A percentile compares a stretch with the other conserved stretches of the same genome.
Conservation (phyloP, 2,113 vertebrate species). For the Seriola quinqueradiata region DNA sequence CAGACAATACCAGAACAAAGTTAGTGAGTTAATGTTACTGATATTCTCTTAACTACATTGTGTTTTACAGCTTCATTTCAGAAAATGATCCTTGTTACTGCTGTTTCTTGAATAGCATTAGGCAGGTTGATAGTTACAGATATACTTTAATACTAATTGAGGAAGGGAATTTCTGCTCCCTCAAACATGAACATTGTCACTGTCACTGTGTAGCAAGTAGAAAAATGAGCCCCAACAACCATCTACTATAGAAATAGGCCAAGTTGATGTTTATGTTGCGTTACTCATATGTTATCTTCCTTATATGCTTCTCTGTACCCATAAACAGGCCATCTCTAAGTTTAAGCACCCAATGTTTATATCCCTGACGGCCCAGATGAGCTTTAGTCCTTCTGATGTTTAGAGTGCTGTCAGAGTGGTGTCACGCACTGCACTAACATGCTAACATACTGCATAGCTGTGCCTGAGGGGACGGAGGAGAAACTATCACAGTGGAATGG, state of each 20-base stretch:
- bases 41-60: slow-evolving; percentile 30
- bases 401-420: slow-evolving; percentile 79
- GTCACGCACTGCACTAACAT: slow-evolving; percentile 78
- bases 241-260: slow-evolving; percentile 29
- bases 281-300: slow-evolving; percentile 48
- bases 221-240: slow-evolving; percentile 7
- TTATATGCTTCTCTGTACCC: slow-evolving; percentile 40
- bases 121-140: neutral
- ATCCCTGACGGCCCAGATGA: slow-evolving; percentile 72
- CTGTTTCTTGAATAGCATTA: slow-evolving; percentile 9
- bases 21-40: slow-evolving; percentile 6
- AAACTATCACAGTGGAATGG: slow-evolving; percentile 63
- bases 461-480: slow-evolving; percentile 59
- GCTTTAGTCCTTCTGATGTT: slow-evolving; percentile 78
- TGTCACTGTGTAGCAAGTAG: slow-evolving; percentile 3
- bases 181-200: neutral
- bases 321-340: slow-evolving; percentile 67
- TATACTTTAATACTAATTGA: neutral
- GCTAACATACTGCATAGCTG: slow-evolving; percentile 67
- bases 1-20: slow-evolving; percentile 36
- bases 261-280: slow-evolving; percentile 23
- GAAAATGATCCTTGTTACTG: slow-evolving; percentile 13
- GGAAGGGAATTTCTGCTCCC: neutral
- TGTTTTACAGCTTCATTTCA: slow-evolving; percentile 23
- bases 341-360: slow-evolving; percentile 69